Evolutionary conservation across 2,113 vertebrate genomes (phyloP), one percentile per base, ranked within the genome.

Genomic region (Nipponia nippon): DNA sequence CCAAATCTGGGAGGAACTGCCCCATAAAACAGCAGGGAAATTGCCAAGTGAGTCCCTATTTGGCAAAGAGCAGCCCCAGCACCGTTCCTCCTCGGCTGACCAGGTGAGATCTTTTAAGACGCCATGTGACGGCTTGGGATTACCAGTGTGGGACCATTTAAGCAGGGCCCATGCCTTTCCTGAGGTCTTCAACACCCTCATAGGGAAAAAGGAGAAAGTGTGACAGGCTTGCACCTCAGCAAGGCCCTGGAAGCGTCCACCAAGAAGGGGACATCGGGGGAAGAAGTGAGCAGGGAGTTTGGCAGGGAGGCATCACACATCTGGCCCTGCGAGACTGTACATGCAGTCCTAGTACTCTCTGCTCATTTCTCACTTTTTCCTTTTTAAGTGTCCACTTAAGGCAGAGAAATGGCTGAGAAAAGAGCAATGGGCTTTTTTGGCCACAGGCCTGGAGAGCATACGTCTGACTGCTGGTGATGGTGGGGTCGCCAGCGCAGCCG

Each of bases 331-430:
- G 2, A 72, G 70, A 7, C 53, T 34, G 36, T 46, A 19, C 10
- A 16, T 49, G n/a, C 80, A 29, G 63, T 22, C 80, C 67, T 80
- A 10, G 58, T 6, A 4, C 49, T 88, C 67, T 6, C 63, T 26
- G 52, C 94, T 92, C 61, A 15, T 82, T 71, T 20, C 89, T 91
- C 92, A 91, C 71, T 85, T 95, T 71, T 93, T 83, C 85, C 85
- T 87, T 27, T 40, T 65, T 14, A 55, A 22, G 21, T 11, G 56
- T 70, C 73, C 65, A 50, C 86, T 83, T 7, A 29, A 62, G 36
- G 66, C 75, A 50, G n/a, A 59, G 70, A 52, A 78, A 71, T 15
- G 82, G 85, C 85, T 79, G 89, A 36, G 86, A 53, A 27, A 36
- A 82, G 56, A 79, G 18, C 0, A 5, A 63, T 34, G 2, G 2